Percentiles rank a stretch among this genome's conserved stretches.
These are phyloP conservation scores for Proctacanthus coquilletti DNA, from an alignment of 1,140 invertebrate species.

Conservation along the genomic window DNA sequence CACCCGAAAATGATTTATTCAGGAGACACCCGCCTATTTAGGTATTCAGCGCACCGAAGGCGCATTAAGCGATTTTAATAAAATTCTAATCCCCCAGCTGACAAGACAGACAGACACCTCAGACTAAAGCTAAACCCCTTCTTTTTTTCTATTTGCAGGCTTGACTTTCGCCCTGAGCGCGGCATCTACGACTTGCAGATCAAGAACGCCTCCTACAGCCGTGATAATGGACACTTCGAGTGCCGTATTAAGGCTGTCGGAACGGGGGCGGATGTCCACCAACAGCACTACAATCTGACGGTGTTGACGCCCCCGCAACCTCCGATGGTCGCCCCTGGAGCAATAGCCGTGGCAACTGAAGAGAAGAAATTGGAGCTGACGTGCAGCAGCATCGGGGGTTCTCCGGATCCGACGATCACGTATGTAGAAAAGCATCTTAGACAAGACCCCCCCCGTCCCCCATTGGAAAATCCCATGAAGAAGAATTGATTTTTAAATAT, in stretches of 20 bases:
- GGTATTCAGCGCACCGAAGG: too few relatives aligned
- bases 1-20: too few relatives aligned
- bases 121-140: too few relatives aligned
- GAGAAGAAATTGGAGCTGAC: conserved; percentile 57
- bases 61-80: too few relatives aligned
- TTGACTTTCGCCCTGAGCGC: conserved; percentile 56
- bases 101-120: too few relatives aligned
- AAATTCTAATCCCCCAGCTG: too few relatives aligned
- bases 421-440: conserved; percentile 29
- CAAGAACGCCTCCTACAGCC: conserved; percentile 68
- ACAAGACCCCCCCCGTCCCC: neutral
- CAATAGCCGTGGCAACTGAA: conserved; percentile 58
- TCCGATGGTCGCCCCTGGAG: conserved; percentile 55
- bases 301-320: conserved; percentile 70
- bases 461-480: neutral
- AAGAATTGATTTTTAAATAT: conserved; percentile 1
- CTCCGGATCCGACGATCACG: conserved; percentile 70
- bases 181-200: conserved; percentile 81
- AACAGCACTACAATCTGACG: conserved; percentile 66
- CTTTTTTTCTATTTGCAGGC: conserved; percentile 33
- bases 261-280: conserved; percentile 65
- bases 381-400: conserved; percentile 73
- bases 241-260: conserved; percentile 73
- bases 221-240: conserved; percentile 83
- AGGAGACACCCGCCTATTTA: too few relatives aligned